Evolutionary conservation across 2,113 vertebrate genomes (phyloP), one percentile per base, ranked within the genome.

Genomic region (Nematolebias whitei): DNA sequence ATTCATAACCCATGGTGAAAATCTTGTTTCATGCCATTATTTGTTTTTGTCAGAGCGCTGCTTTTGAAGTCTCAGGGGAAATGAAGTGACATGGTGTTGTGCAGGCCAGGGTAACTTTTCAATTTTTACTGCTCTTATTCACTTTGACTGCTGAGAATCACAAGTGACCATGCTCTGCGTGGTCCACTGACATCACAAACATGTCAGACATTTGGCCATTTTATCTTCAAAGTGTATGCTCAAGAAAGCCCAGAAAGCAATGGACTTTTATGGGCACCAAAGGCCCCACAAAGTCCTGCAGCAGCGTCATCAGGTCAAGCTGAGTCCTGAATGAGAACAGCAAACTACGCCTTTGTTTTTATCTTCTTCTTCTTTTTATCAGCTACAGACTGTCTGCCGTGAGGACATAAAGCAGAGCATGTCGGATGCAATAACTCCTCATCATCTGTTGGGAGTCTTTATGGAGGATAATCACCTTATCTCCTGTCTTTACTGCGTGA

Each of bases 381-480:
- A 49, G 50, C 39, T 59, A 45, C 63, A 72, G 45, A 57, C 62
- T 40, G 19, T 74, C 68, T 44, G 61, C 53, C 67, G 55, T 67
- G 68, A 80, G 50, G 65, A 55, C 60, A 63, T 20, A 29, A 11
- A 1, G 62, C 48, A 8, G 38, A 59, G 69, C 66, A 63, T 32
- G 50, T 10, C 50, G 26, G 50, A 61, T 66, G 59, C 14, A 51
- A 69, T 77, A 59, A 66, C 32, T 53, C n/a, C 13, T 24, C 32
- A 59, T 75, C 19, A 39, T 61, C 45, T 70, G 57, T 73, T 57
- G 35, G 44, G 45, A 19, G 22, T 22, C 61, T 64, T 64, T 59
- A 78, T 58, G 22, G 60, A 56, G 32, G 12, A 67, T 75, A 79
- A 74, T 78, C 41, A 64, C 48, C 59, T 13, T 14, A 19, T 59